Percentiles rank a stretch among this genome's conserved stretches.
These are phyloP conservation scores for Tetropium fuscum DNA, from an alignment of 2,888 invertebrate genomes.

Conservation along the genomic window DNA sequence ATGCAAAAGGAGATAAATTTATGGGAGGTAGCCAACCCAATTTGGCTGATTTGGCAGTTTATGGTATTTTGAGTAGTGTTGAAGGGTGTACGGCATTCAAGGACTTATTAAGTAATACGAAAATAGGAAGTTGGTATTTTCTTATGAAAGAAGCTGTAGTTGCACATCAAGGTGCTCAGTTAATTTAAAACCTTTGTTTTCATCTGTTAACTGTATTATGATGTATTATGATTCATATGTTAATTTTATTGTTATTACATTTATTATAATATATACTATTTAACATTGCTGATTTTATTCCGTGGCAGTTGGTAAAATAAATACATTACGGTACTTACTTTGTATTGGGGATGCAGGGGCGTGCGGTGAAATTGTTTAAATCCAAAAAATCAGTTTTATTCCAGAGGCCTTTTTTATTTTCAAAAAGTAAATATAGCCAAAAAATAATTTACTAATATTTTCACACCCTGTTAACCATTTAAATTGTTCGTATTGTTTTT, in stretches of 20 bases:
- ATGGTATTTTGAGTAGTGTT: conserved; percentile 90
- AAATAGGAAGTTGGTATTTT: conserved; percentile 83
- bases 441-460: no score
- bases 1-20: conserved; percentile 78
- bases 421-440: no score
- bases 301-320: no score
- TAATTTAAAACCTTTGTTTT: conserved; percentile 38
- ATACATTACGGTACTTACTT: no score
- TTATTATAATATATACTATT: not conserved
- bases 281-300: no score
- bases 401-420: no score
- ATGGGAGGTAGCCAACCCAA: conserved; percentile 91
- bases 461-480: no score
- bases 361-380: no score
- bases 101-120: conserved; percentile 81
- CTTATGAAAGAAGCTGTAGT: conserved; percentile 76
- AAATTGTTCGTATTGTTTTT: no score
- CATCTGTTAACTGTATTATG: not conserved
- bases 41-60: conserved; percentile 92
- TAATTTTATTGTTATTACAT: not conserved
- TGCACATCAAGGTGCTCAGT: conserved; percentile 70
- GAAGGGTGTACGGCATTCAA: conserved; percentile 93
- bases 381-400: no score
- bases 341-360: no score
- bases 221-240: no score